These are phyloP conservation scores for Dolomedes plantarius DNA, from an alignment of 2,888 invertebrate genomes.

Conservation along the genomic window DNA sequence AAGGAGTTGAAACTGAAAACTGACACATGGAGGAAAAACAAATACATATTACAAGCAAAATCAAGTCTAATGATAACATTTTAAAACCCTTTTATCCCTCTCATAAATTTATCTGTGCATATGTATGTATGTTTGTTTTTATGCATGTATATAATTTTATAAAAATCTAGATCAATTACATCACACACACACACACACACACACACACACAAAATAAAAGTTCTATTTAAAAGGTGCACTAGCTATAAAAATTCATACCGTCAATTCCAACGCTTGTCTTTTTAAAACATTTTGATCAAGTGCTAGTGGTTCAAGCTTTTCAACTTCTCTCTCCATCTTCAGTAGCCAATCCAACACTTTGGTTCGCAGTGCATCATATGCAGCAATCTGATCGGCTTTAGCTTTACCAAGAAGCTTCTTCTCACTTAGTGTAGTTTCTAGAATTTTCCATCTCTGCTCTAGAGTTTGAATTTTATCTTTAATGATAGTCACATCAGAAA, in stretches of 20 bases:
- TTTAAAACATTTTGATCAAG: constrained; percentile 90
- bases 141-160: too few relatives aligned
- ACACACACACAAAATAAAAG: too few relatives aligned
- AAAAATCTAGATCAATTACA: too few relatives aligned
- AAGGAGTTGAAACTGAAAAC: too few relatives aligned
- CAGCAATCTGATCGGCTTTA: constrained; percentile 88
- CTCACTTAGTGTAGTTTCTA: constrained; percentile 88
- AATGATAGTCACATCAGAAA: constrained; percentile 89
- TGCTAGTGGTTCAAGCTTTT: constrained; percentile 88
- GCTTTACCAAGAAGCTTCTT: constrained; percentile 88
- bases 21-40: too few relatives aligned
- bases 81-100: too few relatives aligned
- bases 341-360: constrained; percentile 91
- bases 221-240: too few relatives aligned
- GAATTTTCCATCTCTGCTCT: constrained; percentile 92
- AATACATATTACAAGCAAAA: too few relatives aligned
- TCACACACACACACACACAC: too few relatives aligned
- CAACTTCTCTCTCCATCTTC: constrained; percentile 86
- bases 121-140: too few relatives aligned
- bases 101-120: too few relatives aligned
- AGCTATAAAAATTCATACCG: constrained; percentile 75
- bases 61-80: too few relatives aligned
- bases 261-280: constrained; percentile 82
- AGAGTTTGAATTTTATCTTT: constrained; percentile 87
- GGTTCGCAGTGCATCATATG: constrained; percentile 89